Evolutionary conservation across 2,888 invertebrate species (phyloP).

Genomic region (Onchidella celtica): DNA sequence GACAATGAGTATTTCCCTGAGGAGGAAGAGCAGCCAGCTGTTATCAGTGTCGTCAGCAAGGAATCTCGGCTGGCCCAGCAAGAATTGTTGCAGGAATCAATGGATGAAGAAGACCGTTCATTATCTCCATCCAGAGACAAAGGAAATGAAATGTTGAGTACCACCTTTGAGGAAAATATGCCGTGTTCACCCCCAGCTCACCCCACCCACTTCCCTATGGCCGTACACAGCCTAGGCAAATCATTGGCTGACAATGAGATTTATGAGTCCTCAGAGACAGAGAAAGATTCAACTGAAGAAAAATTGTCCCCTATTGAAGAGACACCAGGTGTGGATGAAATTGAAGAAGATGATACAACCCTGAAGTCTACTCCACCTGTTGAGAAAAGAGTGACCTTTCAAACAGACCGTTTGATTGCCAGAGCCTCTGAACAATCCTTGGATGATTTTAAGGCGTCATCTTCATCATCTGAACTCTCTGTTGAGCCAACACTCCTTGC

Average conservation of each 20-base stretch:
- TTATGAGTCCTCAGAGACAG: slow-evolving; percentile 74
- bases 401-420: slow-evolving; percentile 60
- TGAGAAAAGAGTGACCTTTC: slow-evolving; percentile 72
- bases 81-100: slow-evolving; percentile 70
- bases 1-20: neutral
- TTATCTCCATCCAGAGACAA: slow-evolving; percentile 74
- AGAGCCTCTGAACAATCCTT: slow-evolving; percentile 66
- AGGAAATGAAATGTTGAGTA: slow-evolving; percentile 67
- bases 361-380: slow-evolving; percentile 44
- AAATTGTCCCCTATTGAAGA: slow-evolving; percentile 74
- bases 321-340: slow-evolving; percentile 61
- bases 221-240: slow-evolving; percentile 67
- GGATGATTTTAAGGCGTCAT: slow-evolving; percentile 76
- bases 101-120: slow-evolving; percentile 72
- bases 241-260: slow-evolving; percentile 68
- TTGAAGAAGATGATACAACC: slow-evolving; percentile 64
- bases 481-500: slow-evolving; percentile 91
- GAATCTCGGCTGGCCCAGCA: slow-evolving; percentile 72
- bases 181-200: slow-evolving; percentile 46
- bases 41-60: slow-evolving; percentile 66
- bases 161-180: slow-evolving; percentile 63
- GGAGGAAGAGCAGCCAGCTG: neutral
- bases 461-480: slow-evolving; percentile 90
- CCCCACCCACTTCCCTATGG: slow-evolving; percentile 64
- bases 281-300: slow-evolving; percentile 74